Percentiles rank a stretch among this genome's conserved stretches.
These are phyloP conservation scores for Heteractis magnifica DNA, from an alignment of 92 coral and sea anemone species.

Conservation along the genomic window DNA sequence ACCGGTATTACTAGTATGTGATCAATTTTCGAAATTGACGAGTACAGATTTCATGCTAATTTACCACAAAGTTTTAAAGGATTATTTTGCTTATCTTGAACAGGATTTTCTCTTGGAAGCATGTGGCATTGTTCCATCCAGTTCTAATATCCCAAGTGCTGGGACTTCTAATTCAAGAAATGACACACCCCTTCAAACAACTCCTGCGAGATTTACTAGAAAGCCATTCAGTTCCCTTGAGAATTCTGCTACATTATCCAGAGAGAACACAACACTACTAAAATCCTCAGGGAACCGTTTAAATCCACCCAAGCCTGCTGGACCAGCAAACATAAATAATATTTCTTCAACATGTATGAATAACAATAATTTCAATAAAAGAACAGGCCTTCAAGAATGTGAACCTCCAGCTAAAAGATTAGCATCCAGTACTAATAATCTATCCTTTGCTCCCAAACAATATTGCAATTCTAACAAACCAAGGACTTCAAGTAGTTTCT, in stretches of 20 bases:
- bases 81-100: not conserved
- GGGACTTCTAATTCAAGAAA: conserved; percentile 11
- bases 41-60: not conserved
- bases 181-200: not conserved
- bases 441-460: not conserved
- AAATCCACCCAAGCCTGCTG: conserved; percentile 1
- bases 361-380: not conserved
- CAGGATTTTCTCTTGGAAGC: conserved; percentile 70
- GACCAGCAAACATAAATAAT: not conserved
- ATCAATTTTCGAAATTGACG: too few relatives aligned
- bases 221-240: conserved; percentile 32
- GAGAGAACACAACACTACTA: not conserved
- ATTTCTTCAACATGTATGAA: not conserved
- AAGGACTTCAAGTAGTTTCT: not conserved
- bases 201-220: not conserved
- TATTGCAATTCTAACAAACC: not conserved
- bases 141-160: not conserved
- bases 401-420: conserved; percentile 20
- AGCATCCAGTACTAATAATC: conserved; percentile 2
- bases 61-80: not conserved
- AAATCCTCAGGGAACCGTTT: not conserved
- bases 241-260: conserved; percentile 7
- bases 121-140: conserved; percentile 48
- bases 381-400: conserved; percentile 4
- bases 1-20: too few relatives aligned